These are phyloP conservation scores for Rallus crepitans DNA, from an alignment of 2,797 vertebrate species.

Conservation along the genomic window DNA sequence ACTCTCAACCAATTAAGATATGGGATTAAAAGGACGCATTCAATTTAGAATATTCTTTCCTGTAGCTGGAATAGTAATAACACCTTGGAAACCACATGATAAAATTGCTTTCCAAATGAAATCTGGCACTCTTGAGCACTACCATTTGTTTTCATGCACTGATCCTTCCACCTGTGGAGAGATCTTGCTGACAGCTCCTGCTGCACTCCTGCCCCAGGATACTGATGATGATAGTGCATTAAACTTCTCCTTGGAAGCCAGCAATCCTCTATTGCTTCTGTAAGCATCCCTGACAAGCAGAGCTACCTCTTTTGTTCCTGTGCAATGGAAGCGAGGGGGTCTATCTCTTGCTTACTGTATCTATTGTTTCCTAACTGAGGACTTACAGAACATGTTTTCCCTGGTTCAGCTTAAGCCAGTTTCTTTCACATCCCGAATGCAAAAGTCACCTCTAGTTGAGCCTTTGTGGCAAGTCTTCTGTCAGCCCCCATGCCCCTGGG, in stretches of 20 bases:
- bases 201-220: neutral
- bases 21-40: neutral
- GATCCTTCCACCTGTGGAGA: neutral
- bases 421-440: neutral
- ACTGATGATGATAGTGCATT: neutral
- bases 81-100: neutral
- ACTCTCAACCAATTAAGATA: neutral
- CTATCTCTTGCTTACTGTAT: neutral
- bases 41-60: neutral
- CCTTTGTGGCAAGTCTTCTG: neutral
- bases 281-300: neutral
- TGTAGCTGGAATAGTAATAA: neutral
- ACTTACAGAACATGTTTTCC: neutral
- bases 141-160: neutral
- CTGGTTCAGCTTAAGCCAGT: neutral
- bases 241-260: neutral
- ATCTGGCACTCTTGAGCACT: neutral
- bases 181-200: neutral
- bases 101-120: slow-evolving; percentile 18
- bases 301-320: neutral
- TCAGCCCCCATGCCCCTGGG: neutral
- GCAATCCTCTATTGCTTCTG: neutral
- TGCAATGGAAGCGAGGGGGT: accelerated
- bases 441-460: neutral
- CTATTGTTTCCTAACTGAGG: neutral